phyloP scores from a whole-genome alignment of 1,140 invertebrate genomes.

The Thalassaphorura encarpata region DNA sequence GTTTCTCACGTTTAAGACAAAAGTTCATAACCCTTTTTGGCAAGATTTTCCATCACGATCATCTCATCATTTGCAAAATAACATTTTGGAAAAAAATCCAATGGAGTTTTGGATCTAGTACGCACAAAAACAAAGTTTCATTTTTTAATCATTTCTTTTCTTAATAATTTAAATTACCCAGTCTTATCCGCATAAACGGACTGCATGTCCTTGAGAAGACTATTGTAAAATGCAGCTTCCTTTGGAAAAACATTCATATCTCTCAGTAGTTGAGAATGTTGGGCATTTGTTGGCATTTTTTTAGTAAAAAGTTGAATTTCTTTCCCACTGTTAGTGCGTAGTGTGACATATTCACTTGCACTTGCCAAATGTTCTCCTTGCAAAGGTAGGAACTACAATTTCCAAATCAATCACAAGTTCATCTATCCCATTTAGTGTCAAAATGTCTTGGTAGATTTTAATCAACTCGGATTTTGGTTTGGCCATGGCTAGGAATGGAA shows the following conservation, averaged over 20 bases:
- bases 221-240: background rate
- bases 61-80: background rate
- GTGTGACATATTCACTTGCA: background rate
- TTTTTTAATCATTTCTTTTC: background rate
- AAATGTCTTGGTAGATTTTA: too few species aligned
- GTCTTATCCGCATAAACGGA: background rate
- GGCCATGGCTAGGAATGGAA: too few species aligned
- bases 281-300: background rate
- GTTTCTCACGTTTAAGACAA: background rate
- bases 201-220: background rate
- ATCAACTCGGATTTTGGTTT: too few species aligned
- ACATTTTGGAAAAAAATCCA: conserved; percentile 7
- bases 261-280: background rate
- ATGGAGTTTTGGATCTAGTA: background rate
- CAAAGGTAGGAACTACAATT: too few species aligned
- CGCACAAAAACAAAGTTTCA: background rate
- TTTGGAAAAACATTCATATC: background rate
- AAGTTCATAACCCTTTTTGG: background rate
- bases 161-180: background rate
- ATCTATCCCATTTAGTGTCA: too few species aligned
- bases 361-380: background rate
- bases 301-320: background rate
- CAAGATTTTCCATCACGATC: conserved; percentile 2
- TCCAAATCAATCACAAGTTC: too few species aligned
- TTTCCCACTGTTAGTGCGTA: background rate